A percentile compares a stretch with the other conserved stretches of the same genome.
phyloP scores from a whole-genome alignment of 2,113 vertebrate genomes.

The Ochotona curzoniae region DNA sequence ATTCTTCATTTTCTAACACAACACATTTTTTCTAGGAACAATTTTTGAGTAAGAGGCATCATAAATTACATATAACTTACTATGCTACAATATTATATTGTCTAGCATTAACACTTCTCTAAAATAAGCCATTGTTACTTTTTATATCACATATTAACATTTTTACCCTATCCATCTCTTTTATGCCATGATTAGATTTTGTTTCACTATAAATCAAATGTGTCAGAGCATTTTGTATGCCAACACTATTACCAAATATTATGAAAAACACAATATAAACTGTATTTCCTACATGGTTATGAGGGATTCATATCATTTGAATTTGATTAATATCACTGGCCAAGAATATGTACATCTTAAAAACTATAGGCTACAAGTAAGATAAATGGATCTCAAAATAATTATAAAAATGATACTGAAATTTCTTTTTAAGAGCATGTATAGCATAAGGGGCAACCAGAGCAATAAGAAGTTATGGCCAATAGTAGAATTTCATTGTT shows the following conservation, averaged over 20 bases:
- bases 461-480: not conserved
- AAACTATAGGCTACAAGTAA: not conserved
- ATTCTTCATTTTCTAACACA: not conserved
- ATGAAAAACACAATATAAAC: not conserved
- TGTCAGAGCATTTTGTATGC: not conserved
- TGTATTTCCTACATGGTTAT: not conserved
- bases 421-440: not conserved
- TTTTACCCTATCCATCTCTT: not conserved
- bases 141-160: not conserved
- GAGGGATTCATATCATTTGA: not conserved
- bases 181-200: slow-evolving; percentile 17
- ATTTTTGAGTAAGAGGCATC: not conserved
- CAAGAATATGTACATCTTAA: not conserved
- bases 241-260: not conserved
- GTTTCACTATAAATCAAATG: slow-evolving; percentile 26
- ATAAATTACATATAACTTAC: not conserved
- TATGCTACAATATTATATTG: not conserved
- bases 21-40: not conserved
- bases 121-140: not conserved
- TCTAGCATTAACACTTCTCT: not conserved
- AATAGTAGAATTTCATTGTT: too few species aligned
- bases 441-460: not conserved
- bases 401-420: slow-evolving; percentile 17
- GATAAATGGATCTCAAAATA: not conserved
- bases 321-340: not conserved